Evolutionary conservation across 2,113 vertebrate genomes (phyloP), one percentile per base, ranked within the genome.

Genomic region (Otis tarda): DNA sequence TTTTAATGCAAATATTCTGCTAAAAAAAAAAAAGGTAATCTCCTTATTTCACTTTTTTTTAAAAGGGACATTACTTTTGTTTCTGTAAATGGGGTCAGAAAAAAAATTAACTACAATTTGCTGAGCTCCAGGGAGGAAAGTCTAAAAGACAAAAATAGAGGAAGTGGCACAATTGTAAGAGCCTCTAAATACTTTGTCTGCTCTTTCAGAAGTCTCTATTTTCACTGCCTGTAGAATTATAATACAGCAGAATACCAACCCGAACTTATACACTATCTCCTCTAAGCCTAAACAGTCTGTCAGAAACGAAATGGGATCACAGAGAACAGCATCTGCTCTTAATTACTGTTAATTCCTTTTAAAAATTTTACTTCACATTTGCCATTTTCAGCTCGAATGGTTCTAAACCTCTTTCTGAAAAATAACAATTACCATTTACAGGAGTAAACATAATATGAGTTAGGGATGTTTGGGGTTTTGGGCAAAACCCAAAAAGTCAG

Each of bases 291-390:
- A 97, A 91, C 76, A 85, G 27, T 45, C 67, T 85, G 69, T 55
- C 75, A 91, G 70, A 87, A 94, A 89, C 52, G 14, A 87, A 87
- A 91, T 81, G 71, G 50, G 70, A 85, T 88, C 63, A 88, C 79
- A 90, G 70, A 85, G 59, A 85, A 83, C 8, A 94, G 27, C 73
- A 93, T 94, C 73, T 95, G 93, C 31, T 87, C 9, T 81, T 93
- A 93, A 96, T 94, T 93, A 89, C 65, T 75, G n/a, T 49, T 88
- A 92, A 89, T 89, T 93, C 49, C 60, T 90, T 89, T 73, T 43
- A 30, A 95, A 95, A 89, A 21, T 12, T 13, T 27, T 65, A 68
- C 43, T 91, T 94, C 52, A 47, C 17, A 69, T 93, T 95, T 86
- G 33, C 37, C 59, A 35, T 90, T 93, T 92, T 81, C 33, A 30